Evolutionary conservation across 1,140 invertebrate genomes (phyloP).

Genomic region (Atta cephalotes): DNA sequence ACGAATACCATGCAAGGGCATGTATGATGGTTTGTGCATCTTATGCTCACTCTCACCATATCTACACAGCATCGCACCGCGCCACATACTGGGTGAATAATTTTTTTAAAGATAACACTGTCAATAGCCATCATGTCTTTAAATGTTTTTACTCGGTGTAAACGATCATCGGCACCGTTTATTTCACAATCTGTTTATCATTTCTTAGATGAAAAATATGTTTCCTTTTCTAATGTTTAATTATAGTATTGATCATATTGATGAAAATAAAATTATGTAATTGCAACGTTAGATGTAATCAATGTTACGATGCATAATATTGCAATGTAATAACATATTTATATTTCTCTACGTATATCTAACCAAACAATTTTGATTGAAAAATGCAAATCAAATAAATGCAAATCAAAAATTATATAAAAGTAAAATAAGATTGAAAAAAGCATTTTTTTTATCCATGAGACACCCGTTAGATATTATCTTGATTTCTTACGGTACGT

Average conservation of each 20-base stretch:
- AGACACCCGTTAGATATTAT: constrained; percentile 72
- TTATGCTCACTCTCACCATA: constrained; percentile 71
- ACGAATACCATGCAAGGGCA: constrained; percentile 73
- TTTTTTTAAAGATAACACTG: constrained; percentile 58
- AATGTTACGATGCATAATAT: background rate
- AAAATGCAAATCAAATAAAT: constrained; percentile 20
- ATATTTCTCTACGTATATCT: background rate
- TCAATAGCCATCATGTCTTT: constrained; percentile 46
- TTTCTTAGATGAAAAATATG: background rate
- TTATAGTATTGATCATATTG: background rate
- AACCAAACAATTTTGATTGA: constrained; percentile 46
- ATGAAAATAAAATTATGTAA: constrained; percentile 9
- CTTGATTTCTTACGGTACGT: constrained; percentile 74
- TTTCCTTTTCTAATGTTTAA: background rate
- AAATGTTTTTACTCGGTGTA: constrained; percentile 59
- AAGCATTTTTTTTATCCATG: constrained; percentile 25
- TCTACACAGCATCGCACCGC: constrained; percentile 69
- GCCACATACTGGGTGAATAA: constrained; percentile 72
- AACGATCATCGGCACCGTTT: constrained; percentile 7
- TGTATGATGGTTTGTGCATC: constrained; percentile 74
- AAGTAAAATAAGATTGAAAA: background rate
- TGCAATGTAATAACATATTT: background rate
- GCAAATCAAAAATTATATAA: constrained; percentile 11
- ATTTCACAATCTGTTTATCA: background rate
- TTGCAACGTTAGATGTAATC: background rate